These are phyloP conservation scores for Cervus canadensis DNA, from an alignment of 2,113 vertebrate genomes.

Conservation along the genomic window DNA sequence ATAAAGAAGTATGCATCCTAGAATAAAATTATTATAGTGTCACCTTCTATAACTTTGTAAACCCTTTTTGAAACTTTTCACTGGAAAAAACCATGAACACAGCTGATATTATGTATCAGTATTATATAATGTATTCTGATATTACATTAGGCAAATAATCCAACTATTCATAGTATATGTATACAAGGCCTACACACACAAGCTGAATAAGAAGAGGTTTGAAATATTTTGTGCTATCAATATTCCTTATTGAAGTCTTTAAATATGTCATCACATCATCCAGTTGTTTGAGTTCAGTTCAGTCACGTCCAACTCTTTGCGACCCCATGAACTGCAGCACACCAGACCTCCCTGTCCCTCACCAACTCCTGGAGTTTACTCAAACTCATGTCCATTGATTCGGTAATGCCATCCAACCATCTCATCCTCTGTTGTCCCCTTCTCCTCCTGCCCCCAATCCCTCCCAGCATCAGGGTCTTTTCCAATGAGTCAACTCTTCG, in stretches of 20 bases:
- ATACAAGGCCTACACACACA: not conserved
- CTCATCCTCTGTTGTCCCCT: not conserved
- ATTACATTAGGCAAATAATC: not conserved
- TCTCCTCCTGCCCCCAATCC: not conserved
- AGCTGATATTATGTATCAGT: too few species aligned
- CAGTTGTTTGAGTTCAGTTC: not conserved
- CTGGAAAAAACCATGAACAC: not conserved
- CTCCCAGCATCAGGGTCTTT: not conserved
- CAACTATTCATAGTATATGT: not conserved
- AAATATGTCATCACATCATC: not conserved
- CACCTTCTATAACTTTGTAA: not conserved
- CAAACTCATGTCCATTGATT: not conserved
- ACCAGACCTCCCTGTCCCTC: not conserved
- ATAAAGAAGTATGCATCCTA: not conserved
- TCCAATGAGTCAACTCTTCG: fast-evolving
- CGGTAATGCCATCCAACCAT: not conserved
- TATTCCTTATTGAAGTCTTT: not conserved
- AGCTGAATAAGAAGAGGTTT: not conserved
- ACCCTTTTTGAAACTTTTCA: not conserved
- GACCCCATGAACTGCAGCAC: fast-evolving
- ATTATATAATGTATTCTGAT: too few species aligned
- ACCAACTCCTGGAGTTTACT: not conserved
- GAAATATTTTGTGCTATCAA: not conserved
- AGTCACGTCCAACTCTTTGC: not conserved
- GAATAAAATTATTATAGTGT: not conserved